Evolutionary conservation across 2,888 invertebrate genomes (phyloP).

Genomic region (Ptychoptera albimana): DNA sequence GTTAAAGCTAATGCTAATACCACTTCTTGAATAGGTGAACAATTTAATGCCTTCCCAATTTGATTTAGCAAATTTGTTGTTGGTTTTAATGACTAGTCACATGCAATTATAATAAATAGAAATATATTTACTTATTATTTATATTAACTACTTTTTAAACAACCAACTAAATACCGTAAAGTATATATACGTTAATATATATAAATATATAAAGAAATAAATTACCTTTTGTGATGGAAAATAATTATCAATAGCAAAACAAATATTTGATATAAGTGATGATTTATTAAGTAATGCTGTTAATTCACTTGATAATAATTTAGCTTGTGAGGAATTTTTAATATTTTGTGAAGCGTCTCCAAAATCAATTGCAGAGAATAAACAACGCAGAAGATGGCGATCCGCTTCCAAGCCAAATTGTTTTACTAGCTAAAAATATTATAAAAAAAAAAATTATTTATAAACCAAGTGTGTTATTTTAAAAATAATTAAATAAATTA

Average conservation of each 20-base stretch:
- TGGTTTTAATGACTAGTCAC: conserved; percentile 58
- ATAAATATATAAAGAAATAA: neutral
- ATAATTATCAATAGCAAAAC: conserved; percentile 75
- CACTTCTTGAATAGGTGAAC: conserved; percentile 82
- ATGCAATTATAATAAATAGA: conserved; percentile 11
- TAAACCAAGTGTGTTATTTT: too few relatives aligned
- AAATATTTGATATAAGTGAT: conserved; percentile 72
- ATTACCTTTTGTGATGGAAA: conserved; percentile 55
- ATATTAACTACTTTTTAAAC: neutral
- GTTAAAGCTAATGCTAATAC: conserved; percentile 74
- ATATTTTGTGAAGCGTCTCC: conserved; percentile 42
- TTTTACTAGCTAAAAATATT: conserved; percentile 57
- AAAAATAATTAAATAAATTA: too few relatives aligned
- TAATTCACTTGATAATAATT: conserved; percentile 65
- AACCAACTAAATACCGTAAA: neutral
- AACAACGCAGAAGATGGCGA: conserved; percentile 88
- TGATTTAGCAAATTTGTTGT: conserved; percentile 66
- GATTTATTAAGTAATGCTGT: conserved; percentile 67
- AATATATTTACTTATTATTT: neutral
- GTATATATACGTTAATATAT: neutral
- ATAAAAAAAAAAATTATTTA: neutral
- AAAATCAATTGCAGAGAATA: conserved; percentile 81
- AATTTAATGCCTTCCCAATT: conserved; percentile 69
- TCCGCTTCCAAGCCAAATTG: conserved; percentile 93
- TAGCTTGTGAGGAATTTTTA: conserved; percentile 48